Evolutionary conservation across 2,113 vertebrate species (phyloP).

Genomic region (Lonchura striata): DNA sequence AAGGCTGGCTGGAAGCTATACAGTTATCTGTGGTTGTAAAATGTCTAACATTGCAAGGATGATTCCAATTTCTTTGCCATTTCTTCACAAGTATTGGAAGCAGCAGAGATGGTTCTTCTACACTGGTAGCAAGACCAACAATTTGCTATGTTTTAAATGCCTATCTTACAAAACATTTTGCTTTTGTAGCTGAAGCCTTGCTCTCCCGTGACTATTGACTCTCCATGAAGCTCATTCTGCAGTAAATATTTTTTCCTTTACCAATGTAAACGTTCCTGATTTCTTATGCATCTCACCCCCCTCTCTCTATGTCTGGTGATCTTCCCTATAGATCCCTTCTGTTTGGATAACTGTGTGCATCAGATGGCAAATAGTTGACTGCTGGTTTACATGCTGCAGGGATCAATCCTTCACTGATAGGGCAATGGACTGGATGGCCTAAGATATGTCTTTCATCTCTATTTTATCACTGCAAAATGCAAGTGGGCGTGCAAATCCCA

Average conservation of each 20-base stretch:
- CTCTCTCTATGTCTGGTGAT: constrained; percentile 22
- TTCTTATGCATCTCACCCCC: constrained; percentile 32
- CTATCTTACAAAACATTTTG: neutral
- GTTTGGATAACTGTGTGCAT: constrained; percentile 27
- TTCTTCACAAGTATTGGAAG: neutral
- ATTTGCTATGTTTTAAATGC: neutral
- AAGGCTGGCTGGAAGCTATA: neutral
- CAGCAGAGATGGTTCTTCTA: neutral
- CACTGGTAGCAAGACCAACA: neutral
- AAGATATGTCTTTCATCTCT: constrained; percentile 61
- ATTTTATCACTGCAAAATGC: constrained; percentile 62
- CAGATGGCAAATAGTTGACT: constrained; percentile 53
- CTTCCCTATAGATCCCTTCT: constrained; percentile 58
- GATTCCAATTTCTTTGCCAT: neutral
- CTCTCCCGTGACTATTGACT: constrained; percentile 39
- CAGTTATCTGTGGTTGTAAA: neutral
- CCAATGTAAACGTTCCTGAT: constrained; percentile 54
- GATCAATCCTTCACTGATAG: constrained; percentile 40
- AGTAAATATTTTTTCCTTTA: constrained; percentile 63
- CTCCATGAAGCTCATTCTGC: constrained; percentile 42
- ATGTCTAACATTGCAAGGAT: neutral
- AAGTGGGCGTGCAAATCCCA: constrained; percentile 60
- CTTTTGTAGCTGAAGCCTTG: constrained; percentile 30
- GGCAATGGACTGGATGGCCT: constrained; percentile 37
- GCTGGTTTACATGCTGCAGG: constrained; percentile 42